phyloP scores from a whole-genome alignment of 2,888 invertebrate species.

The Helobdella robusta region DNA sequence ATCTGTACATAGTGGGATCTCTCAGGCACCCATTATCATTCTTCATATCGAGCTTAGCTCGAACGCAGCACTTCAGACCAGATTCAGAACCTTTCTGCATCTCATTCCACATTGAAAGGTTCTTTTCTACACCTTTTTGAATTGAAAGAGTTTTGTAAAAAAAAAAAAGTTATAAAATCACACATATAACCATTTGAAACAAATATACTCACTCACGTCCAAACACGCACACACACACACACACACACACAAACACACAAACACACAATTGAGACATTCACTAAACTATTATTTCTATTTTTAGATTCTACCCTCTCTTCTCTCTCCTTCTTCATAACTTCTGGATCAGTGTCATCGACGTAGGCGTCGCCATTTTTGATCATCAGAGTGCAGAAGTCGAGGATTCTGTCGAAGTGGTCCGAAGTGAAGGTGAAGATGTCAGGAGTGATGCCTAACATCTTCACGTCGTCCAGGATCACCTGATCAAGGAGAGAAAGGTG shows the following conservation, averaged over 20 bases:
- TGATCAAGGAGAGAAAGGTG: conserved; percentile 38
- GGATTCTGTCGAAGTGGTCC: conserved; percentile 86
- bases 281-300: conserved; percentile 74
- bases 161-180: no score
- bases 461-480: conserved; percentile 81
- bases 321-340: conserved; percentile 85
- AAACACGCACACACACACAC: no score
- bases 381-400: conserved; percentile 75
- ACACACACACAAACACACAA: no score
- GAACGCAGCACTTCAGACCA: conserved; percentile 82
- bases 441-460: conserved; percentile 79
- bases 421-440: conserved; percentile 90
- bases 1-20: conserved; percentile 95
- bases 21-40: conserved; percentile 90
- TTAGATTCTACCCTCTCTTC: conserved; percentile 76
- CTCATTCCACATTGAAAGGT: conserved; percentile 80
- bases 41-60: conserved; percentile 94
- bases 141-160: no score
- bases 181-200: no score
- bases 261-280: conserved; percentile 30
- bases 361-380: conserved; percentile 82
- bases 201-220: no score
- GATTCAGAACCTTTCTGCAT: conserved; percentile 73
- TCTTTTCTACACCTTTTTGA: conserved; percentile 62
- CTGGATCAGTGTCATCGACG: conserved; percentile 89